Evolutionary conservation across 2,797 vertebrate genomes (phyloP).

Genomic region (Chelon labrosus): DNA sequence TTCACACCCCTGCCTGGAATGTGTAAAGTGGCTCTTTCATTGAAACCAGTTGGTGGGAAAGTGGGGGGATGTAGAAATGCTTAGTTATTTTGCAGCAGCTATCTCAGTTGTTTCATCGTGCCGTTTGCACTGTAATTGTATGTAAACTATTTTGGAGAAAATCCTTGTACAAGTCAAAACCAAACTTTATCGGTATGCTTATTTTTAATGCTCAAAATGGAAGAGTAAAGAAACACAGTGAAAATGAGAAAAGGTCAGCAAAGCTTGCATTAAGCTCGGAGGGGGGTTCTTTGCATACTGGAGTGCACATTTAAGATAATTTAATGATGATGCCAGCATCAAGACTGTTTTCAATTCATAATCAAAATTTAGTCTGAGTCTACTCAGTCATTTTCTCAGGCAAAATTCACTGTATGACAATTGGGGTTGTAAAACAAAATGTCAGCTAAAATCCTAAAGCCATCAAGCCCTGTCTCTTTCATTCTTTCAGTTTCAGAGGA

Average conservation of each 20-base stretch:
- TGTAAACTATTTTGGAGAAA: neutral
- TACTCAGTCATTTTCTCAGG: neutral
- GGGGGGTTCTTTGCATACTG: neutral
- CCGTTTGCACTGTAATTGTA: neutral
- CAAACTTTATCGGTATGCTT: neutral
- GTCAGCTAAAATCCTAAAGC: neutral
- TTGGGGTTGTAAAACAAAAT: neutral
- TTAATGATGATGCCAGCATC: neutral
- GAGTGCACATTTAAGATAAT: constrained; percentile 26
- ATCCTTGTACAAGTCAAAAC: neutral
- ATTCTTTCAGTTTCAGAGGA: too few species aligned
- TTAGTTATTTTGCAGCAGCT: neutral
- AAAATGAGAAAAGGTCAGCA: neutral
- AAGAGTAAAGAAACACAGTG: neutral
- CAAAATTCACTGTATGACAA: neutral
- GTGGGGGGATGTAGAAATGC: neutral
- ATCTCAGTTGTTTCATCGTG: neutral
- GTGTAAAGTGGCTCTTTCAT: constrained; percentile 52
- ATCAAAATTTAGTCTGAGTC: constrained; percentile 8
- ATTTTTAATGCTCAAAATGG: neutral
- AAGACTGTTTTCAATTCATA: constrained; percentile 7
- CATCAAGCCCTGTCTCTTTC: neutral
- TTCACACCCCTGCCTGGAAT: constrained; percentile 70
- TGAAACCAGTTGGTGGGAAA: constrained; percentile 47
- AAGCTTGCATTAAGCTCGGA: neutral